Conservation (phyloP, 2,113 vertebrate species). For the Semnopithecus entellus region DNA sequence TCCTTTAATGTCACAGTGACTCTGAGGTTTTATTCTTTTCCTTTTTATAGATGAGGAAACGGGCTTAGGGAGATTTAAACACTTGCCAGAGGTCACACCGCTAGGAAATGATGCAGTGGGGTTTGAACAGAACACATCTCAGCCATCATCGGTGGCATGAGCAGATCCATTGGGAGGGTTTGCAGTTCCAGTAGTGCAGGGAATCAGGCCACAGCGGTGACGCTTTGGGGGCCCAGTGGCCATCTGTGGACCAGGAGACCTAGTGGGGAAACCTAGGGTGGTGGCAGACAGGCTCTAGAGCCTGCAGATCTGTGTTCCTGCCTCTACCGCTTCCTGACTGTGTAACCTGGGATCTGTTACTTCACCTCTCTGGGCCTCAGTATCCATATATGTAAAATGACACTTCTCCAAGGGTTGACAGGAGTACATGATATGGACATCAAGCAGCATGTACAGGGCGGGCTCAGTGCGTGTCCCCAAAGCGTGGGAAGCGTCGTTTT, state of each 20-base stretch:
- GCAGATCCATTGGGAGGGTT: background rate
- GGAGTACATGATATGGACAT: background rate
- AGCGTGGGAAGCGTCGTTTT: background rate
- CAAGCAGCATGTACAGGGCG: background rate
- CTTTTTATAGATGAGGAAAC: background rate
- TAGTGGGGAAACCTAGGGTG: fast-evolving
- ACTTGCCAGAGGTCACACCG: background rate
- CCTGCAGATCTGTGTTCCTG: background rate
- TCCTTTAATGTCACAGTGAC: background rate
- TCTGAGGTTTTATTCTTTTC: background rate
- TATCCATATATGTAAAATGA: background rate
- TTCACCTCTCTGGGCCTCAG: background rate
- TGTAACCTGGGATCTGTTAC: background rate
- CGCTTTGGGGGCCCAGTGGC: background rate
- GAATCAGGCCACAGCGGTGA: background rate
- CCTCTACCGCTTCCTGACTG: background rate
- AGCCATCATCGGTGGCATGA: background rate
- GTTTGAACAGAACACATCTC: background rate
- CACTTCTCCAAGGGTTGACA: background rate
- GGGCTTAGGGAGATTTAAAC: background rate
- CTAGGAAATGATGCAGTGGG: background rate
- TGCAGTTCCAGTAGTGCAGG: background rate
- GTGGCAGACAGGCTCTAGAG: background rate
- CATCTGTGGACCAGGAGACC: background rate
- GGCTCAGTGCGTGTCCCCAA: background rate